Conservation (phyloP, 1,140 invertebrate species). For the Armadillidium nasatum region DNA sequence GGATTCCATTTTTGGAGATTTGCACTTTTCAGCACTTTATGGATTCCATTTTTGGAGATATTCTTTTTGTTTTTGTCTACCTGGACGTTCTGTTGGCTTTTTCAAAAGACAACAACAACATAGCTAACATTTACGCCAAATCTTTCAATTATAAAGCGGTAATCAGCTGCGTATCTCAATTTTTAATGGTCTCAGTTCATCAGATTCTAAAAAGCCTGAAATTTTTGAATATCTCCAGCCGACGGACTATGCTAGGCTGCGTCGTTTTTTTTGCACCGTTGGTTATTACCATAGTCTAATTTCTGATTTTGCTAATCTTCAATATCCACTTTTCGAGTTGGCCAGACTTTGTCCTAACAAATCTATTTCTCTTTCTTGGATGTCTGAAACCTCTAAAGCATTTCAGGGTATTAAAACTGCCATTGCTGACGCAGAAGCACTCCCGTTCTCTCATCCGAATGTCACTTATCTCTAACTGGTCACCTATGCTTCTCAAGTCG, state of each 20-base stretch:
- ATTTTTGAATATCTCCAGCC: too few species aligned
- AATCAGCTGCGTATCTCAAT: too few species aligned
- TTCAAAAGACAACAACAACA: constrained; percentile 5
- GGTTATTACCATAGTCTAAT: too few species aligned
- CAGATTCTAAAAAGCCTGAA: too few species aligned
- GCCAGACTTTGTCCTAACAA: constrained; percentile 10
- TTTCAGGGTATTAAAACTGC: background rate
- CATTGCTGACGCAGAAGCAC: background rate
- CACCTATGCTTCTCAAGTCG: background rate
- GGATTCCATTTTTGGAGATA: constrained; percentile 23
- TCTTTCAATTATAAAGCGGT: too few species aligned
- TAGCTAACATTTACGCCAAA: background rate
- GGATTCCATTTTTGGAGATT: constrained; percentile 21
- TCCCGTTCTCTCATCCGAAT: background rate
- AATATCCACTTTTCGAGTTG: background rate
- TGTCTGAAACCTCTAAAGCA: background rate
- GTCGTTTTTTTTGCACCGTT: too few species aligned
- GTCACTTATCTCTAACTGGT: background rate
- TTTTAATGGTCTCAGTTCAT: too few species aligned
- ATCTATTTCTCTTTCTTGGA: background rate
- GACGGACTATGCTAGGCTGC: too few species aligned
- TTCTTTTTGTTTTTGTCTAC: constrained; percentile 50
- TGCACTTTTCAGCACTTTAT: constrained; percentile 47
- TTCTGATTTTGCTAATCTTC: too few species aligned
- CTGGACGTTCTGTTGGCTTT: constrained; percentile 53